Evolutionary conservation across 2,888 invertebrate species (phyloP).

Genomic region (Drosophila colorata): DNA sequence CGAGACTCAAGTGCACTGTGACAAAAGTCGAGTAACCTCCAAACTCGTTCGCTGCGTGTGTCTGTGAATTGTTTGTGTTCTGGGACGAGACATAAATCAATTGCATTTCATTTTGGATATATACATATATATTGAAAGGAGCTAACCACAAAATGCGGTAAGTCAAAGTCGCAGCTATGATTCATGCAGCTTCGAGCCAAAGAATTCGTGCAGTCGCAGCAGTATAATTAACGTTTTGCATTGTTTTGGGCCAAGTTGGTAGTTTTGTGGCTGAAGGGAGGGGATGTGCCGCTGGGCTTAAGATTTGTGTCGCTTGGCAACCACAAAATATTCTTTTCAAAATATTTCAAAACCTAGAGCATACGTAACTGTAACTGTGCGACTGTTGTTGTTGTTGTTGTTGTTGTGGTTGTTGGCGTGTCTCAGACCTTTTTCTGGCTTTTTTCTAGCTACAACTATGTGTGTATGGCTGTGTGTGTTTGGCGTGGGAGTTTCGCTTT

Average conservation of each 20-base stretch:
- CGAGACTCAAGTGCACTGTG: slow-evolving; percentile 24
- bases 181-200: slow-evolving; percentile 42
- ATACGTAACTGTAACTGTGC: slow-evolving; percentile 57
- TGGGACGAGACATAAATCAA: slow-evolving; percentile 8
- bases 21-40: slow-evolving; percentile 13
- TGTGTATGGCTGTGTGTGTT: slow-evolving; percentile 27
- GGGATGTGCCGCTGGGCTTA: slow-evolving; percentile 21
- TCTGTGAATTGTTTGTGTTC: slow-evolving; percentile 15
- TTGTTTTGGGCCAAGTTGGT: slow-evolving; percentile 28
- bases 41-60: slow-evolving; percentile 2
- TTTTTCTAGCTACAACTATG: slow-evolving; percentile 21
- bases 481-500: slow-evolving; percentile 72
- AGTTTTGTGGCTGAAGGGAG: neutral
- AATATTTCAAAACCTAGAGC: slow-evolving; percentile 62
- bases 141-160: slow-evolving; percentile 66
- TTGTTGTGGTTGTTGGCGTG: slow-evolving; percentile 37
- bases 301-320: slow-evolving; percentile 65
- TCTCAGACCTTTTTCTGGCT: slow-evolving; percentile 52
- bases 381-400: slow-evolving; percentile 30
- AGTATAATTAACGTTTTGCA: slow-evolving; percentile 68
- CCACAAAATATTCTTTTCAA: slow-evolving; percentile 76
- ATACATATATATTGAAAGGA: slow-evolving; percentile 3
- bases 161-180: slow-evolving; percentile 59
- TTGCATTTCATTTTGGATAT: slow-evolving; percentile 30
- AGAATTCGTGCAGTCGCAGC: slow-evolving; percentile 37